Conservation (phyloP, 2,113 vertebrate genomes). For the Sclerurus mexicanus region DNA sequence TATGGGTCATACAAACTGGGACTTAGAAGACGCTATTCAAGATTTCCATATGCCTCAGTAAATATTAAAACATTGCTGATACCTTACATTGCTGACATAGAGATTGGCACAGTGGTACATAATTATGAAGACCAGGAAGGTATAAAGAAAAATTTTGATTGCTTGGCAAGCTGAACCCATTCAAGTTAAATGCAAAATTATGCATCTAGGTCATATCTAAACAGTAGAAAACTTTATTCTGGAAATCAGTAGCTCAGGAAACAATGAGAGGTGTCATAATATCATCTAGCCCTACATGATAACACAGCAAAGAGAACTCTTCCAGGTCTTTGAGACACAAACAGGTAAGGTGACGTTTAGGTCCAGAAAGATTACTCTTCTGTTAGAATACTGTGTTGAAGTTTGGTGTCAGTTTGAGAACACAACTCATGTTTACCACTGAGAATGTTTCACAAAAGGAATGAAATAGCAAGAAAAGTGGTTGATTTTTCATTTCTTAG, state of each 20-base stretch:
- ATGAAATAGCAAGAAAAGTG: neutral
- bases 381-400: neutral
- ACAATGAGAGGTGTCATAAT: conserved; percentile 60
- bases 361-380: neutral
- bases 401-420: neutral
- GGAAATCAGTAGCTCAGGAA: conserved; percentile 43
- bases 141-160: conserved; percentile 46
- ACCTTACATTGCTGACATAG: neutral
- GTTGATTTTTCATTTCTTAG: neutral
- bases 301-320: neutral
- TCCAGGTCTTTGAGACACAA: conserved; percentile 25
- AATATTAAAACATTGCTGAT: conserved; percentile 40
- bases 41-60: conserved; percentile 18
- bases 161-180: conserved; percentile 27
- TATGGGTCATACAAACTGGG: neutral
- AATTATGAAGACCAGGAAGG: conserved; percentile 50
- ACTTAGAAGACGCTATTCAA: neutral
- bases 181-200: conserved; percentile 65
- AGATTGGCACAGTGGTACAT: conserved; percentile 36
- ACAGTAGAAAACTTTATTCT: conserved; percentile 33
- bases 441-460: neutral
- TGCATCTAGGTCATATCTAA: conserved; percentile 54
- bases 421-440: neutral
- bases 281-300: neutral
- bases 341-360: neutral